Base-by-base conservation (phyloP, 1,140 invertebrate genomes). In the Drosophila nikananu region DNA sequence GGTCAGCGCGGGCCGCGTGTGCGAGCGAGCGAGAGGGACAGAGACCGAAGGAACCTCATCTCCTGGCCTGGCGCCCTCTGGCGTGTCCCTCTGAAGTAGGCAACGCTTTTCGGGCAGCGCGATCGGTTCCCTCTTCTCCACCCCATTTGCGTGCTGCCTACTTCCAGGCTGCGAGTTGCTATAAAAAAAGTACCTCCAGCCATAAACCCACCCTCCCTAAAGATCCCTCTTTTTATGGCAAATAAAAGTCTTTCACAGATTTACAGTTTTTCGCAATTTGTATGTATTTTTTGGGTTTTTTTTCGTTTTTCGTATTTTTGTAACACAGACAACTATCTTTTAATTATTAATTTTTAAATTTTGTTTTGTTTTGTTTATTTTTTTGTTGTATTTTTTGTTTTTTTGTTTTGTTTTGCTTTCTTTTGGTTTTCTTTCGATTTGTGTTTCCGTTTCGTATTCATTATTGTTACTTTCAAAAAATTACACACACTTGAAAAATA, bases 401-500 rank as follows among this genome's bases (percentile, higher is more conserved):
- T 21, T 10, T 3, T 39, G 12, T 13, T 52, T 5, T 3, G 21
- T 52, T 68, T 52, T 42, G 9, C 12, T 35, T 35, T 13, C 5
- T 32, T 55, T 60, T 19, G 25, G 54, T 51, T 25, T 41, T 2
- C 12, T 61, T 54, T 35, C 37, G 52, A 55, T 39, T 57, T 57
- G 35, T 57, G 25, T 27, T 27, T 27, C 25, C 25, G 48, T 70
- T 80, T 83, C 68, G 65, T 75, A 76, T 79, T 89, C 66, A 67
- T 89, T 79, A 90, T 90, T 90, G 79, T 90, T 90, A 90, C 70
- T 68, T 91, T 91, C 86, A 90, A 90, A 90, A 90, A 90, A 90
- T 91, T 90, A 91, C 86, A 90, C 86, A 90, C 86, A 90, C 65
- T 91, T 90, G 86, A 90, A 90, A 90, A 90, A 90, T 86, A 90